Conservation (phyloP, 2,888 invertebrate species). For the Aporophyla lueneburgensis region DNA sequence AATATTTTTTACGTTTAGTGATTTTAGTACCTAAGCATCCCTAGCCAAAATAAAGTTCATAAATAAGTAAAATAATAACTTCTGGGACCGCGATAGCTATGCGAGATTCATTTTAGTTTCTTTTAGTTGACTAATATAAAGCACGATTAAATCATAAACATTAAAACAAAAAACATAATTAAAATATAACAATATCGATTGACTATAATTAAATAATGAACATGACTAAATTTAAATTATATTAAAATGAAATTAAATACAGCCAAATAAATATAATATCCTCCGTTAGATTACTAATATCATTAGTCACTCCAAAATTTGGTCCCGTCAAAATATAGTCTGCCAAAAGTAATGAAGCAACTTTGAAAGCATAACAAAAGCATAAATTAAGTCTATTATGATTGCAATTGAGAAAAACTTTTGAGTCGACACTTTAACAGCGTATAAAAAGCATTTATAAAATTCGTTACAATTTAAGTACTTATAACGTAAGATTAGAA, state of each 20-base stretch:
- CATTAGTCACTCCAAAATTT: slow-evolving; percentile 27
- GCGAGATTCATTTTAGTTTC: slow-evolving; percentile 39
- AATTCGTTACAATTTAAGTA: slow-evolving; percentile 68
- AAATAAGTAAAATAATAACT: slow-evolving; percentile 10
- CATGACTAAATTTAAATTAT: slow-evolving; percentile 23
- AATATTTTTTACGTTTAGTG: not conserved
- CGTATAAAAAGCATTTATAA: slow-evolving; percentile 54
- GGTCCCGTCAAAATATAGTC: slow-evolving; percentile 48
- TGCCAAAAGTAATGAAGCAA: slow-evolving; percentile 5
- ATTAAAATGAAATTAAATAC: slow-evolving; percentile 24
- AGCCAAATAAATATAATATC: slow-evolving; percentile 47
- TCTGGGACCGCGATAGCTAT: slow-evolving; percentile 28
- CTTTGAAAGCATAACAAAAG: not conserved
- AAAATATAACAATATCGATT: slow-evolving; percentile 49
- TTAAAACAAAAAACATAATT: slow-evolving; percentile 48
- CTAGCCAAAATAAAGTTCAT: slow-evolving; percentile 3
- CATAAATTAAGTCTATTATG: slow-evolving; percentile 1
- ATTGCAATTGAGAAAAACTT: not conserved
- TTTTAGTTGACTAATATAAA: slow-evolving; percentile 35
- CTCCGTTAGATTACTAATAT: slow-evolving; percentile 20
- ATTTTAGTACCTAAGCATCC: slow-evolving; percentile 20
- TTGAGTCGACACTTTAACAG: slow-evolving; percentile 2
- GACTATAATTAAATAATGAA: slow-evolving; percentile 31
- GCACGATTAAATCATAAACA: slow-evolving; percentile 35
- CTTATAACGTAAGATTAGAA: slow-evolving; percentile 33